These are phyloP conservation scores for Pyrocephalus nanus DNA, from an alignment of 2,797 vertebrate species.

Conservation along the genomic window DNA sequence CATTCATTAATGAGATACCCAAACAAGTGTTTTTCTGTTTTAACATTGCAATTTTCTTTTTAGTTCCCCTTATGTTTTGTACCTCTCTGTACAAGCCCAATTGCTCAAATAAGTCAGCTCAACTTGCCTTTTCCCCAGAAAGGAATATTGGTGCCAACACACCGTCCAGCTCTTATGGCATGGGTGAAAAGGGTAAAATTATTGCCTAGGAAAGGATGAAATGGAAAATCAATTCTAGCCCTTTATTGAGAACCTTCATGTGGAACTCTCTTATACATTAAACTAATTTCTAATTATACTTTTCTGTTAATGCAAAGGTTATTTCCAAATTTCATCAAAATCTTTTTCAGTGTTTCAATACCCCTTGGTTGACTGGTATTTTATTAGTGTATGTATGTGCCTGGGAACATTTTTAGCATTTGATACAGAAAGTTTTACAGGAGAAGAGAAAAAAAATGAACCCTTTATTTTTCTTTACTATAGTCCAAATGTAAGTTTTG, in stretches of 20 bases:
- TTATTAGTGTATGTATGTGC: not conserved
- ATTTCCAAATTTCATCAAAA: not conserved
- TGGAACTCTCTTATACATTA: not conserved
- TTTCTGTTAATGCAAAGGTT: not conserved
- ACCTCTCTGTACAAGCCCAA: not conserved
- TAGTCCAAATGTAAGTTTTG: not conserved
- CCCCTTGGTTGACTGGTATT: not conserved
- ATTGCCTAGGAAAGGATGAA: not conserved
- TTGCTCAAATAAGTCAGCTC: not conserved
- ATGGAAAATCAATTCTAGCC: not conserved
- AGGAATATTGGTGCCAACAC: not conserved
- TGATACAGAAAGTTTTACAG: not conserved
- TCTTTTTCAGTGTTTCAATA: not conserved
- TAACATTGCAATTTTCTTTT: not conserved
- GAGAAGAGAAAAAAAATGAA: not conserved
- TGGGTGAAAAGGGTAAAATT: not conserved
- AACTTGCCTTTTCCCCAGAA: not conserved
- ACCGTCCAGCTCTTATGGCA: not conserved
- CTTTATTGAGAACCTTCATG: not conserved
- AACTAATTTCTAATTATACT: not conserved
- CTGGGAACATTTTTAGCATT: not conserved
- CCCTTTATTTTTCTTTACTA: not conserved
- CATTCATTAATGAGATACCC: accelerated
- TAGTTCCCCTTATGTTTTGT: not conserved
- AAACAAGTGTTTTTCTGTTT: not conserved